Percentiles rank a stretch among this genome's conserved stretches.
phyloP scores from a whole-genome alignment of 2,888 invertebrate genomes.

The Ichneumon xanthorius region DNA sequence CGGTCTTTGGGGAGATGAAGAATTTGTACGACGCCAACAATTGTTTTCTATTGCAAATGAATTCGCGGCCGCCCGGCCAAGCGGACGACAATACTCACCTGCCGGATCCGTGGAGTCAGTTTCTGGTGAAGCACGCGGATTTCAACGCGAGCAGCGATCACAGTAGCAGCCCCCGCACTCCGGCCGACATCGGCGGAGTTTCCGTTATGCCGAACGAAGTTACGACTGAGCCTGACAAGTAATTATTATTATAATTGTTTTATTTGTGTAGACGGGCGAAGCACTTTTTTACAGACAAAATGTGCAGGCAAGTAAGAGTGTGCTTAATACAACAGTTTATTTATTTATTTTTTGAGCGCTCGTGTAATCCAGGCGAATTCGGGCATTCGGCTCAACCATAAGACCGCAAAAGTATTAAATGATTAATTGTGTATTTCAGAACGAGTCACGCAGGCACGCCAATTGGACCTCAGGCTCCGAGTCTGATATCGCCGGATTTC shows the following conservation, averaged over 20 bases:
- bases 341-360: too few species aligned
- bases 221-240: conserved; percentile 82
- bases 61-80: conserved; percentile 90
- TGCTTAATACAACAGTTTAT: too few species aligned
- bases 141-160: conserved; percentile 84
- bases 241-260: neutral
- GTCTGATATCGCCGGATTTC: conserved; percentile 78
- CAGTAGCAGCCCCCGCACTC: conserved; percentile 87
- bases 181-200: conserved; percentile 86
- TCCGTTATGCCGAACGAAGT: conserved; percentile 84
- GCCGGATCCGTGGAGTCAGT: conserved; percentile 95
- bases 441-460: conserved; percentile 83
- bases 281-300: too few species aligned
- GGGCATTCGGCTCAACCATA: too few species aligned
- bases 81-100: conserved; percentile 86
- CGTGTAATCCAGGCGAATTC: too few species aligned
- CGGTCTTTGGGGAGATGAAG: conserved; percentile 93
- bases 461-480: conserved; percentile 77
- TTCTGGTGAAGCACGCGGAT: conserved; percentile 87
- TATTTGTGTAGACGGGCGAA: too few species aligned
- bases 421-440: conserved; percentile 67
- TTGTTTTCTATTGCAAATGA: conserved; percentile 96
- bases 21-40: conserved; percentile 94
- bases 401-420: too few species aligned
- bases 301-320: too few species aligned